Percentiles rank a stretch among this genome's conserved stretches.
Conservation (phyloP, 2,113 vertebrate species). For the Tragulus kanchil region DNA sequence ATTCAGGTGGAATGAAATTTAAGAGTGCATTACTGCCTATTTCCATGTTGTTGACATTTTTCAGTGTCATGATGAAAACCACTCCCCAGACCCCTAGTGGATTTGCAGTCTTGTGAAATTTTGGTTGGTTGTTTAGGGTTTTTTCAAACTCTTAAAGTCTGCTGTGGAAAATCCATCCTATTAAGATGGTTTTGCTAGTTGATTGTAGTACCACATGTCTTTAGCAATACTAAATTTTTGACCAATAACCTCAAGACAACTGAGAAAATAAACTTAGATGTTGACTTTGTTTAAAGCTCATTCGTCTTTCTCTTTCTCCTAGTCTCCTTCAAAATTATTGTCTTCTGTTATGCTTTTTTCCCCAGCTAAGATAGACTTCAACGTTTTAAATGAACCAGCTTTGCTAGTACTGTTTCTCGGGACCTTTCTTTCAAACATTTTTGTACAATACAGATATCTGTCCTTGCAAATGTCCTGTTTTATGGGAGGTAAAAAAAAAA, state of each 20-base stretch:
- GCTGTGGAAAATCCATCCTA: constrained; percentile 35
- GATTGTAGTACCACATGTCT: not conserved
- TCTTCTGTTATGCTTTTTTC: constrained; percentile 1
- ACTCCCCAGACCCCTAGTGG: constrained; percentile 9
- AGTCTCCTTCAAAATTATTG: constrained; percentile 11
- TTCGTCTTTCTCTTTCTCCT: constrained; percentile 30
- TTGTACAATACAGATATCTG: constrained; percentile 2
- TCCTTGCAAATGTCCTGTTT: constrained; percentile 52
- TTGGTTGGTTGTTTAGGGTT: not conserved
- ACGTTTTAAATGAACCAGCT: constrained; percentile 27
- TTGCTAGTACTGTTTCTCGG: constrained; percentile 10
- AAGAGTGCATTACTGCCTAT: not conserved
- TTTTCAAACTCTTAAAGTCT: constrained; percentile 29
- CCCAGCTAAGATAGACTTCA: constrained; percentile 1
- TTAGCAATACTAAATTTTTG: not conserved
- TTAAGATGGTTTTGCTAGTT: constrained; percentile 51
- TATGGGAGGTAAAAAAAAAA: constrained; percentile 7
- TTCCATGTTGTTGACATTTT: constrained; percentile 27
- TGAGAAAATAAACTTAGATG: not conserved
- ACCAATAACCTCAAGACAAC: not conserved
- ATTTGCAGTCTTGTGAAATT: constrained; percentile 48
- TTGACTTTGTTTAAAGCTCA: constrained; percentile 28
- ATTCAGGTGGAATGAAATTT: constrained; percentile 63
- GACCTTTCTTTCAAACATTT: constrained; percentile 46
- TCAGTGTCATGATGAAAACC: not conserved